Conservation (phyloP, 2,888 invertebrate species). For the Luperina testacea region DNA sequence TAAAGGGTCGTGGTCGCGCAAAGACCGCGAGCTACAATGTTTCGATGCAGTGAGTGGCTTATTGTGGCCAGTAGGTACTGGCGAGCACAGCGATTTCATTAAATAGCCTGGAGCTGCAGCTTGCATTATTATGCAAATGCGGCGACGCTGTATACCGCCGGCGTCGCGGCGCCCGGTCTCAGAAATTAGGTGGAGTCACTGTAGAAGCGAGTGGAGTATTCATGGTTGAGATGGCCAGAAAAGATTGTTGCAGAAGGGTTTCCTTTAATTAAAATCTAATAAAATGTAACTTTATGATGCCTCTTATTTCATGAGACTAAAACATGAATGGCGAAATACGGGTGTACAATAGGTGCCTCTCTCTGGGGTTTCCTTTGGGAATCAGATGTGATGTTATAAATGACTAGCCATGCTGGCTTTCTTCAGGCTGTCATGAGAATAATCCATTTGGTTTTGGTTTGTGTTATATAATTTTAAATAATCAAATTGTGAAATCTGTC, state of each 20-base stretch:
- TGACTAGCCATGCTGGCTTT: background rate
- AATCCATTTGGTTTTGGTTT: background rate
- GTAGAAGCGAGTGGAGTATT: slow-evolving; percentile 24
- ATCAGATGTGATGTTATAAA: background rate
- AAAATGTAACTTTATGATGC: background rate
- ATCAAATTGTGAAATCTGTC: background rate
- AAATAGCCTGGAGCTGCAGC: slow-evolving; percentile 76
- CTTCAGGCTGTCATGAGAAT: background rate
- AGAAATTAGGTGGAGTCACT: slow-evolving; percentile 51
- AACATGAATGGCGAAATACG: background rate
- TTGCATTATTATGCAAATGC: slow-evolving; percentile 83
- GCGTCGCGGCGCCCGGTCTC: slow-evolving; percentile 71
- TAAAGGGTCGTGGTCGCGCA: background rate
- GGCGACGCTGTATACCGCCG: slow-evolving; percentile 62
- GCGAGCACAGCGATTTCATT: slow-evolving; percentile 76
- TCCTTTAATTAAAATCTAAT: background rate
- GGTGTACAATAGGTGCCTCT: background rate
- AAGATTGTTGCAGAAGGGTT: background rate
- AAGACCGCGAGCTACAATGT: slow-evolving; percentile 9
- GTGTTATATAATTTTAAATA: too few species aligned
- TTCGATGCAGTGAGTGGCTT: slow-evolving; percentile 43
- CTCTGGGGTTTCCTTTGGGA: background rate
- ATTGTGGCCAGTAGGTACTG: slow-evolving; percentile 49
- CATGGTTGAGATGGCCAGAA: background rate
- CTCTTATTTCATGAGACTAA: background rate